Evolutionary conservation across 2,797 vertebrate species (phyloP).

Genomic region (Agapornis canus): DNA sequence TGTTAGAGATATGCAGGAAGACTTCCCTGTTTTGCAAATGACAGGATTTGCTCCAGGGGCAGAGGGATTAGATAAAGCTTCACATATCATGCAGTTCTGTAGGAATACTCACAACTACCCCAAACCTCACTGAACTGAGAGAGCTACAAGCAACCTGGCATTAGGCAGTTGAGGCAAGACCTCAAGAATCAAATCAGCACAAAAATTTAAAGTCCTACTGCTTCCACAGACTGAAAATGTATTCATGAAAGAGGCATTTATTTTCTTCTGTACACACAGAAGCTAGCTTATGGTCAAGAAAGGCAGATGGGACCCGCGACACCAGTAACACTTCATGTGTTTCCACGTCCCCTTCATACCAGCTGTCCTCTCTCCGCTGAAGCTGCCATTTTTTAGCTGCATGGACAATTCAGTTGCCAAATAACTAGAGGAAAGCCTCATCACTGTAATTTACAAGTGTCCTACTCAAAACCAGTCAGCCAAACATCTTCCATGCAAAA

Average conservation of each 20-base stretch:
- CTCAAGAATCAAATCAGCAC: not conserved
- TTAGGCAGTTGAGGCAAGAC: not conserved
- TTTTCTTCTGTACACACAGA: not conserved
- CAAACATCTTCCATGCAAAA: constrained; percentile 47
- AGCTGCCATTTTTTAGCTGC: not conserved
- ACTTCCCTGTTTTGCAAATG: not conserved
- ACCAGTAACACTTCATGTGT: rapidly evolving
- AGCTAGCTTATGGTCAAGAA: not conserved
- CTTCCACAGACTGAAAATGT: not conserved
- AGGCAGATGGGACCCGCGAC: not conserved
- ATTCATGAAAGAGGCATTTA: not conserved
- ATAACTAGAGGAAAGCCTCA: constrained; percentile 27
- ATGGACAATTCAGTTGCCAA: constrained; percentile 14
- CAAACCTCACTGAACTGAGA: not conserved
- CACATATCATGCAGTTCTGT: not conserved
- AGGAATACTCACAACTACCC: not conserved
- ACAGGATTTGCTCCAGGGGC: not conserved
- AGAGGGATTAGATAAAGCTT: not conserved
- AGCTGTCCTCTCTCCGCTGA: not conserved
- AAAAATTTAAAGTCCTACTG: not conserved
- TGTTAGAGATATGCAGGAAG: constrained; percentile 7
- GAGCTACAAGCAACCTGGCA: not conserved
- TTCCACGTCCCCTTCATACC: not conserved
- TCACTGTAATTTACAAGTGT: constrained; percentile 5
- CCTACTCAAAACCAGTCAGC: constrained; percentile 26